Evolutionary conservation across 2,888 invertebrate species (phyloP).

Genomic region (Leptarthrus brevirostris): DNA sequence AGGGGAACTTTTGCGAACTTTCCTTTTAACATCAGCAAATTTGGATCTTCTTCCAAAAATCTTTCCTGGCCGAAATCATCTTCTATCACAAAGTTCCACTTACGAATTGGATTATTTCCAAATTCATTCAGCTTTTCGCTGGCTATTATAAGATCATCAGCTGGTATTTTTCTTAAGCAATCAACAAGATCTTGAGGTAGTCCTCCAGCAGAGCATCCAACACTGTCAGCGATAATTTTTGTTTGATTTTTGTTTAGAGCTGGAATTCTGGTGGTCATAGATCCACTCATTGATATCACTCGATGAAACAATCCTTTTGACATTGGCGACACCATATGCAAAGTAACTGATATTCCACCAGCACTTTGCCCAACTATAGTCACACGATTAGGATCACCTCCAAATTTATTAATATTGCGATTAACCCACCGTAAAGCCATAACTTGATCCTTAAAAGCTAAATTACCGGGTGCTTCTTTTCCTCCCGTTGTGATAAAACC

Average conservation of each 20-base stretch:
- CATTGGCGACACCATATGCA: constrained; percentile 76
- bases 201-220: constrained; percentile 75
- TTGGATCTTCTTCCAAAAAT: constrained; percentile 67
- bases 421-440: constrained; percentile 75
- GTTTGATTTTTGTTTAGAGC: constrained; percentile 72
- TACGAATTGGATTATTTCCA: constrained; percentile 28
- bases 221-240: neutral
- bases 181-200: constrained; percentile 69
- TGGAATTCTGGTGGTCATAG: constrained; percentile 71
- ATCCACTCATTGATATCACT: constrained; percentile 77
- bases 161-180: constrained; percentile 71
- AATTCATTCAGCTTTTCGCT: constrained; percentile 30
- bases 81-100: constrained; percentile 68
- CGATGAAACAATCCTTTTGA: constrained; percentile 77
- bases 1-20: neutral
- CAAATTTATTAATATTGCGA: constrained; percentile 74
- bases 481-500: constrained; percentile 77
- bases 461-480: constrained; percentile 75
- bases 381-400: constrained; percentile 74
- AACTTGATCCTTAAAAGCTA: constrained; percentile 79
- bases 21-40: constrained; percentile 7
- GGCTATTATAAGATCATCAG: constrained; percentile 11
- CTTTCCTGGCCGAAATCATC: constrained; percentile 66
- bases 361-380: constrained; percentile 75
- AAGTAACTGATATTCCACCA: constrained; percentile 68